These are phyloP conservation scores for Poicephalus gulielmi DNA, from an alignment of 2,113 vertebrate species.

Conservation along the genomic window DNA sequence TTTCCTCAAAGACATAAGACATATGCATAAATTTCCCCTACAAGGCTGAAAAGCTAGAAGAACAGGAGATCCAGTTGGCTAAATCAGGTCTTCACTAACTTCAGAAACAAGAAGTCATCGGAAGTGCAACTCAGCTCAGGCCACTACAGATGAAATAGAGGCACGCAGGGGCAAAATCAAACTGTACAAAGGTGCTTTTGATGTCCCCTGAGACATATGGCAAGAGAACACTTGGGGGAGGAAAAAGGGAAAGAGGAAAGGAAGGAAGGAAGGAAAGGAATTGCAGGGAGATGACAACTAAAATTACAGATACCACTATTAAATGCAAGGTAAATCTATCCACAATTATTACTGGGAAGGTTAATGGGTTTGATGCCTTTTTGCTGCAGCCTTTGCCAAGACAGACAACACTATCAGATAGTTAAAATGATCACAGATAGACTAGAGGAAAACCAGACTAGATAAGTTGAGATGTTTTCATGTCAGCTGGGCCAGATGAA, in stretches of 20 bases:
- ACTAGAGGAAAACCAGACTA: conserved; percentile 34
- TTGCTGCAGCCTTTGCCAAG: background rate
- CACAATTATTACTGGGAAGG: background rate
- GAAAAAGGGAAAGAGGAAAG: background rate
- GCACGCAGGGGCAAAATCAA: background rate
- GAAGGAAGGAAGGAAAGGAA: background rate
- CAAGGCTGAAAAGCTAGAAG: background rate
- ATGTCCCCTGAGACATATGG: background rate
- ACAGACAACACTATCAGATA: background rate
- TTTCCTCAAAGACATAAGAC: background rate
- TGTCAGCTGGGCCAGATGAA: conserved; percentile 38
- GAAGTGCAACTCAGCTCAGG: background rate
- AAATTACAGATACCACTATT: background rate
- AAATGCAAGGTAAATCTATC: background rate
- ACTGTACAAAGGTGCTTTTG: background rate
- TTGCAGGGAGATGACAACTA: background rate
- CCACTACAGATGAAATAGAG: background rate
- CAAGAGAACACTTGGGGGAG: background rate
- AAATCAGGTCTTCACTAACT: background rate
- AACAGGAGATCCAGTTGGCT: background rate
- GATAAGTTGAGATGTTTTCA: background rate
- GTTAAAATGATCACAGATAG: background rate
- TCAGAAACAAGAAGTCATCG: background rate
- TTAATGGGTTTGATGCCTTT: background rate
- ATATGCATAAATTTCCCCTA: background rate